Evolutionary conservation across 2,113 vertebrate species (phyloP).

Genomic region (Limnothrissa miodon): DNA sequence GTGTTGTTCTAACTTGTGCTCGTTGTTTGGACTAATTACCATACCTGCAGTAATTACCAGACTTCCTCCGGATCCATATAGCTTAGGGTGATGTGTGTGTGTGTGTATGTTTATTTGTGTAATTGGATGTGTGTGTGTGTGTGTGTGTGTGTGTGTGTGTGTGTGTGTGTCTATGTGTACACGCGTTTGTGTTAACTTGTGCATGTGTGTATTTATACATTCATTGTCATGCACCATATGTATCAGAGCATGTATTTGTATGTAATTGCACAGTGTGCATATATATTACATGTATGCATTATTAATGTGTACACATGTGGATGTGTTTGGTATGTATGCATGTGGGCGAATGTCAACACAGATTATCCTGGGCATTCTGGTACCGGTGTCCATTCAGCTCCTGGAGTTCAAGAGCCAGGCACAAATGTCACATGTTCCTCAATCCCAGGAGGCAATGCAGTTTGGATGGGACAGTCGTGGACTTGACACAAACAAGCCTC

Average conservation of each 20-base stretch:
- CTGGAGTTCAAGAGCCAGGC: slow-evolving; percentile 97
- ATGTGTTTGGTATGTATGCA: slow-evolving; percentile 25
- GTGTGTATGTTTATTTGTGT: background rate
- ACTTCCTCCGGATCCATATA: background rate
- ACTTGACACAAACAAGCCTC: slow-evolving; percentile 48
- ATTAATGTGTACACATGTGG: background rate
- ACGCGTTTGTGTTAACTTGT: background rate
- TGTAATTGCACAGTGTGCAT: background rate
- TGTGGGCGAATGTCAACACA: slow-evolving; percentile 47
- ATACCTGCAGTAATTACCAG: slow-evolving; percentile 2
- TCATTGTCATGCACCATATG: background rate
- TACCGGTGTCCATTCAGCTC: slow-evolving; percentile 86
- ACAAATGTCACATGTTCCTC: slow-evolving; percentile 97
- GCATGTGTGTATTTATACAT: background rate
- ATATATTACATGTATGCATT: background rate
- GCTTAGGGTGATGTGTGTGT: background rate
- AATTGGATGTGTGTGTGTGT: background rate
- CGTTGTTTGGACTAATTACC: background rate
- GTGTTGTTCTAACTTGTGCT: background rate
- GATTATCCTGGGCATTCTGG: slow-evolving; percentile 89
- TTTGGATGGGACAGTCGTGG: slow-evolving; percentile 77
- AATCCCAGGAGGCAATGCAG: slow-evolving; percentile 82
- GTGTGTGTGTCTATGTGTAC: background rate
- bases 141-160: background rate
- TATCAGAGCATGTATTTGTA: background rate